These are phyloP conservation scores for Danio jaintianensis DNA, from an alignment of 2,797 vertebrate genomes.

Conservation along the genomic window DNA sequence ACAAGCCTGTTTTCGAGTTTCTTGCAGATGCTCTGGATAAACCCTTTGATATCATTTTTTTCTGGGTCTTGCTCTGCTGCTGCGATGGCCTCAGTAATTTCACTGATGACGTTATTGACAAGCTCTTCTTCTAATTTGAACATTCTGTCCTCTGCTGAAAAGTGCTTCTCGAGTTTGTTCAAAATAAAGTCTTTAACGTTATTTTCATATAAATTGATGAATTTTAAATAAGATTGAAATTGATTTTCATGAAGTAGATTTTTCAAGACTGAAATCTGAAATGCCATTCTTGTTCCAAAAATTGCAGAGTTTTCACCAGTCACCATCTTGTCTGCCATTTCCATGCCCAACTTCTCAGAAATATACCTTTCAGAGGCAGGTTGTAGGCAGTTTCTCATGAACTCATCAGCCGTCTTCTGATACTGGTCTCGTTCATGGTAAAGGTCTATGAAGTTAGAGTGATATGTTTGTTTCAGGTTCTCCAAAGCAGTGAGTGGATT, in stretches of 20 bases:
- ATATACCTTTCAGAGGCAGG: constrained; percentile 48
- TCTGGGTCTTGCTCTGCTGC: neutral
- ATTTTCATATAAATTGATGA: neutral
- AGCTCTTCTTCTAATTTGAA: constrained; percentile 9
- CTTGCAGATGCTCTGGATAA: constrained; percentile 29
- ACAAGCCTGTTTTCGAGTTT: constrained; percentile 48
- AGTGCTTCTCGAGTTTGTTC: neutral
- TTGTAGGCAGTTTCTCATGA: constrained; percentile 18
- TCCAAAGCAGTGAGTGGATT: constrained; percentile 25
- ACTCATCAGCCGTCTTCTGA: constrained; percentile 53
- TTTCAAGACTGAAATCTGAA: constrained; percentile 48
- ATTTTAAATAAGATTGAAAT: neutral
- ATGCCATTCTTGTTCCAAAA: constrained; percentile 2
- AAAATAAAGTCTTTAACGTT: constrained; percentile 45
- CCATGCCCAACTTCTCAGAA: neutral
- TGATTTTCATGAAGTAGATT: constrained; percentile 22
- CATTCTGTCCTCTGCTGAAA: neutral
- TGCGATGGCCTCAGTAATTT: constrained; percentile 19
- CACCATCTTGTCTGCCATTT: constrained; percentile 29
- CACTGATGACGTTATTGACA: neutral
- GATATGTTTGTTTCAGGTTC: constrained; percentile 53
- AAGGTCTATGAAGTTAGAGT: constrained; percentile 47
- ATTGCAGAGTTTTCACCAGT: neutral
- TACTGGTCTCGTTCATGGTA: too few species aligned
- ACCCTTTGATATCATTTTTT: neutral